These are phyloP conservation scores for Thaumetopoea pityocampa DNA, from an alignment of 1,140 invertebrate species.

Conservation along the genomic window DNA sequence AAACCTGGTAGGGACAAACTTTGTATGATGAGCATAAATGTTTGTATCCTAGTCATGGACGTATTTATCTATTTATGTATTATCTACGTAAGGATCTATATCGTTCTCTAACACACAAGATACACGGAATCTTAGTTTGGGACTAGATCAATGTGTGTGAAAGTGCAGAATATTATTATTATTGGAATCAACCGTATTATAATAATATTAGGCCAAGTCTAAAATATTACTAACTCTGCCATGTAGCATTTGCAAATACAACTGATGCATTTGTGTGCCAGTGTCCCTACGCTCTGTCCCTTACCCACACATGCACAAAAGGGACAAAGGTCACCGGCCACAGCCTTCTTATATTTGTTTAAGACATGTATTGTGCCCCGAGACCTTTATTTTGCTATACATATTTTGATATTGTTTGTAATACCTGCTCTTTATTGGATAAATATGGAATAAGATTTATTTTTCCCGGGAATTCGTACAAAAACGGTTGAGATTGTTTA, in stretches of 20 bases:
- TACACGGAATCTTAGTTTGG: too few species aligned
- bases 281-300: constrained; percentile 45
- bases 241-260: constrained; percentile 68
- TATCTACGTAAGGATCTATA: too few species aligned
- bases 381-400: constrained; percentile 42
- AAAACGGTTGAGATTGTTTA: not conserved
- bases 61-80: too few species aligned
- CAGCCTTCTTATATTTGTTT: constrained; percentile 72
- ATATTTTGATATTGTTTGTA: constrained; percentile 19
- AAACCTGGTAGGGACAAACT: too few species aligned
- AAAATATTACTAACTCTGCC: constrained; percentile 31
- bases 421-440: constrained; percentile 18
- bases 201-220: not conserved
- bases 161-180: too few species aligned
- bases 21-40: too few species aligned
- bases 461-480: not conserved
- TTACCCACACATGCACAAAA: constrained; percentile 53
- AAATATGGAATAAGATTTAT: not conserved
- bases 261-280: constrained; percentile 41
- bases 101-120: too few species aligned
- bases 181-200: not conserved
- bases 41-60: too few species aligned
- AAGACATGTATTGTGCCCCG: constrained; percentile 58
- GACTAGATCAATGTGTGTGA: too few species aligned
- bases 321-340: constrained; percentile 69